phyloP scores from a whole-genome alignment of 2,797 vertebrate species.

The Semaprochilodus insignis region DNA sequence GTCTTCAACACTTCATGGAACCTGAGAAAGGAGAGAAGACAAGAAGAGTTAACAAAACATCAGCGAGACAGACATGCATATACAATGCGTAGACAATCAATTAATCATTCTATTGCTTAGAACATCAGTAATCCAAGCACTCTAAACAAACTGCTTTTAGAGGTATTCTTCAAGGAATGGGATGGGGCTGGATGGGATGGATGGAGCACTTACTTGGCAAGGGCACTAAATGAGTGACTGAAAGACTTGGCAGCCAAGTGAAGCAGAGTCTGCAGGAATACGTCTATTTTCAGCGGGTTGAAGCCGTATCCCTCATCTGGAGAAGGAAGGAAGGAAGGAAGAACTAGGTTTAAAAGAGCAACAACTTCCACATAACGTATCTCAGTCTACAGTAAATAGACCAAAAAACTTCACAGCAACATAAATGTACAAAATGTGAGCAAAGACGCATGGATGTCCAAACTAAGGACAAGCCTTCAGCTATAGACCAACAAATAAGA shows the following conservation, averaged over 20 bases:
- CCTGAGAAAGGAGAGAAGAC: conserved; percentile 70
- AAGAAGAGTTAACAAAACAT: neutral
- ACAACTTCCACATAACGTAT: neutral
- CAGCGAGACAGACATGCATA: neutral
- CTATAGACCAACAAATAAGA: neutral
- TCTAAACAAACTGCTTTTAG: neutral
- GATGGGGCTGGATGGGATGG: too few species aligned
- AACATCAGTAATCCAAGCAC: neutral
- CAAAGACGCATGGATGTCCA: too few species aligned
- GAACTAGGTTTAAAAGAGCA: neutral
- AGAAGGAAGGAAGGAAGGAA: conserved; percentile 21
- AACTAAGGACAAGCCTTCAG: neutral
- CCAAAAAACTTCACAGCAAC: too few species aligned
- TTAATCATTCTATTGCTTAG: neutral
- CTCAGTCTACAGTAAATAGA: neutral
- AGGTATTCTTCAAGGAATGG: neutral
- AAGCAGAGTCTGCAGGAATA: conserved; percentile 96
- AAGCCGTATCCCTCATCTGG: conserved; percentile 94
- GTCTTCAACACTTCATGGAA: conserved; percentile 96
- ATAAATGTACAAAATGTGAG: too few species aligned
- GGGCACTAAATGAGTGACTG: conserved; percentile 97
- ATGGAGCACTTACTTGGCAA: conserved; percentile 86
- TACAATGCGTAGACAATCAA: neutral
- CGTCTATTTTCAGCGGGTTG: conserved; percentile 96
- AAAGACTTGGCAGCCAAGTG: conserved; percentile 96